phyloP scores from a whole-genome alignment of 2,797 vertebrate species.

The Phataginus tricuspis region DNA sequence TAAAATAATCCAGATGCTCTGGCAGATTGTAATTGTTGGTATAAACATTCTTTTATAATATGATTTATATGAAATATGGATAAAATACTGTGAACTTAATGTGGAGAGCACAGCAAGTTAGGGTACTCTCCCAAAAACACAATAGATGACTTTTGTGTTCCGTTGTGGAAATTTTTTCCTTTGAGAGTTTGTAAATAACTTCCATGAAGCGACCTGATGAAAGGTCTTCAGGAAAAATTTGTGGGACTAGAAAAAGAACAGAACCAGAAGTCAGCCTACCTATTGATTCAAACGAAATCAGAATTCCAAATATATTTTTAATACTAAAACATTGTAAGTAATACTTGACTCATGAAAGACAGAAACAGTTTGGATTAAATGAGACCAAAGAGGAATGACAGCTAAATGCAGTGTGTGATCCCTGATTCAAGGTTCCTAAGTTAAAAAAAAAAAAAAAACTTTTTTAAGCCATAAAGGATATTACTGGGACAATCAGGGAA shows the following conservation, averaged over 20 bases:
- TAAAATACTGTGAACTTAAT: constrained; percentile 8
- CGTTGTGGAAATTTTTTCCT: background rate
- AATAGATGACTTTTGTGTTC: background rate
- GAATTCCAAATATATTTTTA: constrained; percentile 43
- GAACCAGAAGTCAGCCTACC: background rate
- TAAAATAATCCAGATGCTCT: constrained; percentile 49
- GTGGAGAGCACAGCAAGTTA: background rate
- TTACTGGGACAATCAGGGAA: background rate
- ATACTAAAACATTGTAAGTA: constrained; percentile 25
- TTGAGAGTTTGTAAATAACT: constrained; percentile 18
- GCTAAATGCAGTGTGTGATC: background rate
- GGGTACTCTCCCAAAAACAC: background rate
- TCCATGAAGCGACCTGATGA: background rate
- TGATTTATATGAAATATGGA: background rate
- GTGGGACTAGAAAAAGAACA: constrained; percentile 23
- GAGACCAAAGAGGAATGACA: background rate
- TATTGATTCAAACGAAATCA: constrained; percentile 16
- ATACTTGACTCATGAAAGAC: constrained; percentile 11
- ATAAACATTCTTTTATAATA: constrained; percentile 51
- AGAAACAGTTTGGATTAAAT: constrained; percentile 7
- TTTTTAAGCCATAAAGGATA: background rate
- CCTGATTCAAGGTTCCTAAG: background rate
- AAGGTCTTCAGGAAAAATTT: background rate
- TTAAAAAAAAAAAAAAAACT: background rate
- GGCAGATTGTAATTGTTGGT: constrained; percentile 1